Evolutionary conservation across 2,888 invertebrate species (phyloP).

Genomic region (Lypha dubia): DNA sequence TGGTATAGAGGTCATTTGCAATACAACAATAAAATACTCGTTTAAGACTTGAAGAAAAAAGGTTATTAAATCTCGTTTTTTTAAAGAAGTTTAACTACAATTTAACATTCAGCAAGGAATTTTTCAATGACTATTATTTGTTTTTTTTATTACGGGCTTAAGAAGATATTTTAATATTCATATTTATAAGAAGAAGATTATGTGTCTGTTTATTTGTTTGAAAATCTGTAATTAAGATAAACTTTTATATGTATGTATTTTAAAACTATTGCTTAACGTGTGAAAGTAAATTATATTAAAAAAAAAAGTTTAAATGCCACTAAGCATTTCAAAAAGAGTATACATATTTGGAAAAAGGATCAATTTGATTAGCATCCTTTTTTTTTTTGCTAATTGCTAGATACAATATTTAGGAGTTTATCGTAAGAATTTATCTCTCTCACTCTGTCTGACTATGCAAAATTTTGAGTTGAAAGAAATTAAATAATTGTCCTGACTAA

Average conservation of each 20-base stretch:
- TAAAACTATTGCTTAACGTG: too few species aligned
- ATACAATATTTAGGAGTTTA: too few species aligned
- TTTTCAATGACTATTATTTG: not conserved
- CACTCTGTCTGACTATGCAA: too few species aligned
- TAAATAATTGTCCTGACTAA: too few species aligned
- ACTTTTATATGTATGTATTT: not conserved
- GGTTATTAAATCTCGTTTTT: conserved; percentile 24
- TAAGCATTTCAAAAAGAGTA: too few species aligned
- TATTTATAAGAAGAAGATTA: conserved; percentile 1
- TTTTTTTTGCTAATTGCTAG: too few species aligned
- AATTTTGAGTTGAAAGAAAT: too few species aligned
- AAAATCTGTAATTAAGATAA: not conserved
- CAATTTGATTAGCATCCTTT: too few species aligned
- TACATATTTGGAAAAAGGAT: too few species aligned
- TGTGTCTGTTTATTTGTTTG: not conserved
- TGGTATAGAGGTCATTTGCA: conserved; percentile 39
- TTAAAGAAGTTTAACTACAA: conserved; percentile 34
- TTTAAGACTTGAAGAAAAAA: conserved; percentile 8
- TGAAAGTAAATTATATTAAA: not conserved
- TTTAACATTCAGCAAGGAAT: conserved; percentile 17
- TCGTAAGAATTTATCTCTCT: too few species aligned
- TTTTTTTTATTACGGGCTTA: not conserved
- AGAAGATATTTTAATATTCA: conserved; percentile 7
- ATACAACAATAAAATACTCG: not conserved
- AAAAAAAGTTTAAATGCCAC: too few species aligned